Percentiles rank a stretch among this genome's conserved stretches.
Evolutionary conservation across 2,113 vertebrate genomes (phyloP).

Genomic region (Rafetus swinhoei): DNA sequence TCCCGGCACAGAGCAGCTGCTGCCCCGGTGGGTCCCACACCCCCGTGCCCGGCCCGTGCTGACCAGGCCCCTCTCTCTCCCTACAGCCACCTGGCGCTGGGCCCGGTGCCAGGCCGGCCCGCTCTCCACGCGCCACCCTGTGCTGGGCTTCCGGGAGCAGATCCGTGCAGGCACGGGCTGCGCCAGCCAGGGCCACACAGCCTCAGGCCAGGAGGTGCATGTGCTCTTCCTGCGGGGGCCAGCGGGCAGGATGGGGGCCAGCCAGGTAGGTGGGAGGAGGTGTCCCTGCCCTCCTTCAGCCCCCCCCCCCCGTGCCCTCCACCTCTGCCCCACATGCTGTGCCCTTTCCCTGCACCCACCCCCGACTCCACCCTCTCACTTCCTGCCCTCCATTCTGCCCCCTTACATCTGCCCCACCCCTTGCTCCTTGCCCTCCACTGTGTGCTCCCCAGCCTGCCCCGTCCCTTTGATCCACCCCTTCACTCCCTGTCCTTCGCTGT

Average conservation of each 20-base stretch:
- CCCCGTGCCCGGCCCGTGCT: not conserved
- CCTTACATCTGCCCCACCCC: not conserved
- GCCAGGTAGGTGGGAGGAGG: not conserved
- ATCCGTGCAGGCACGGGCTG: slow-evolving; percentile 76
- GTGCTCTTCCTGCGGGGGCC: slow-evolving; percentile 70
- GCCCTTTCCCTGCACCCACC: not conserved
- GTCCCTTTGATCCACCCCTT: not conserved
- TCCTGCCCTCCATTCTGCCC: not conserved
- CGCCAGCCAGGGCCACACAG: slow-evolving; percentile 64
- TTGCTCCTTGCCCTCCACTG: not conserved
- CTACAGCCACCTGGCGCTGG: not conserved
- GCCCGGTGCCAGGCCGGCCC: slow-evolving; percentile 54
- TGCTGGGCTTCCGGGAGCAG: slow-evolving; percentile 78
- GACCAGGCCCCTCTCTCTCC: not conserved
- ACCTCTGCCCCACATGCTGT: not conserved
- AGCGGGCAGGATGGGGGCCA: not conserved
- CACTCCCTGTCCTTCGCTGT: not conserved
- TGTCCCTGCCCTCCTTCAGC: not conserved
- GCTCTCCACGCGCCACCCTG: slow-evolving; percentile 68
- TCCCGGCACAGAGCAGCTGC: not conserved
- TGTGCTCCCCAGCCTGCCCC: not conserved
- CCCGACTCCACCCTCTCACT: not conserved
- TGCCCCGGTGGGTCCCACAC: not conserved
- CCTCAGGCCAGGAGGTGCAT: slow-evolving; percentile 77
- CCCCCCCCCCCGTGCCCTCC: too few relatives aligned